These are phyloP conservation scores for Numida meleagris DNA, from an alignment of 2,113 vertebrate genomes.

Conservation along the genomic window DNA sequence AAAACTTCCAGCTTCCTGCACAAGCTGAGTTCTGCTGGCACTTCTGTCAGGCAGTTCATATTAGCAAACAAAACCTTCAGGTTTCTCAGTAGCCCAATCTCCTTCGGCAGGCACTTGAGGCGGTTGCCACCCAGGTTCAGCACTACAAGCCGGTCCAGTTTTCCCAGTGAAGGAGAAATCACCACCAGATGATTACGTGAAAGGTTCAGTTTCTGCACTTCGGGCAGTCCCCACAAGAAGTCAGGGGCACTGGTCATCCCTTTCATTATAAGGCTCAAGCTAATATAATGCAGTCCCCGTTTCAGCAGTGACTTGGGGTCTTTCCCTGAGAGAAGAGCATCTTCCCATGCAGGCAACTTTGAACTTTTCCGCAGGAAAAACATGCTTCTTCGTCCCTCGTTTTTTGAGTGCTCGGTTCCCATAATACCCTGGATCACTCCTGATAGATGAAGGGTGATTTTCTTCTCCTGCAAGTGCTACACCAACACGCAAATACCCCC, in stretches of 20 bases:
- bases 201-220: slow-evolving; percentile 93
- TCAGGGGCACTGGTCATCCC: slow-evolving; percentile 83
- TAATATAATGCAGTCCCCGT: slow-evolving; percentile 81
- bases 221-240: slow-evolving; percentile 89
- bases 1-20: slow-evolving; percentile 90
- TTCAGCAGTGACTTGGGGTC: slow-evolving; percentile 77
- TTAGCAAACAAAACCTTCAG: slow-evolving; percentile 90
- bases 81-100: slow-evolving; percentile 87
- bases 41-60: slow-evolving; percentile 87
- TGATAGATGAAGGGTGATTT: slow-evolving; percentile 1
- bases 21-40: slow-evolving; percentile 88
- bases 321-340: slow-evolving; percentile 72
- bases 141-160: slow-evolving; percentile 87
- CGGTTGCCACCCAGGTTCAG: slow-evolving; percentile 90
- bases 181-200: slow-evolving; percentile 85
- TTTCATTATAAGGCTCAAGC: slow-evolving; percentile 87
- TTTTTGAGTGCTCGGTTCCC: slow-evolving; percentile 81
- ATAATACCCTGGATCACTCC: slow-evolving; percentile 52
- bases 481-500: background rate
- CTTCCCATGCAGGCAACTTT: slow-evolving; percentile 75
- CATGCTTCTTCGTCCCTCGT: slow-evolving; percentile 49
- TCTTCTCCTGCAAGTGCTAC: slow-evolving; percentile 2
- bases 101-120: slow-evolving; percentile 85
- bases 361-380: slow-evolving; percentile 58
- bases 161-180: slow-evolving; percentile 83